A percentile compares a stretch with the other conserved stretches of the same genome.
phyloP scores from a whole-genome alignment of 2,113 vertebrate species.

The Malaclemys terrapin region DNA sequence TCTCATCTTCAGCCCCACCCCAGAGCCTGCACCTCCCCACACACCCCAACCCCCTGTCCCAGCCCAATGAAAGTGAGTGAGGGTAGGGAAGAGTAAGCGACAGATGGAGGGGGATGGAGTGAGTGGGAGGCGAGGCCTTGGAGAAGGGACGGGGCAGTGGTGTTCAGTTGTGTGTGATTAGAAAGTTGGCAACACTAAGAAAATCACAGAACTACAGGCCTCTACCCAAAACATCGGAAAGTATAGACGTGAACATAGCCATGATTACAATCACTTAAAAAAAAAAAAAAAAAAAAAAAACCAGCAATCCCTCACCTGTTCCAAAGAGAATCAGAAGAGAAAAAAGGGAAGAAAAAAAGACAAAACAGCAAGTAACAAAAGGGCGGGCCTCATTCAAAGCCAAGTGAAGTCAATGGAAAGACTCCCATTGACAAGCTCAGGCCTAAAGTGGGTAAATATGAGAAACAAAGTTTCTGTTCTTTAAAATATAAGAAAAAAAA shows the following conservation, averaged over 20 bases:
- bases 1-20: too few species aligned
- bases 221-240: not conserved
- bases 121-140: too few species aligned
- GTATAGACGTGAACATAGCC: not conserved
- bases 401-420: not conserved
- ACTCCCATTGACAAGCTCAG: rapidly evolving
- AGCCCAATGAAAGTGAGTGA: too few species aligned
- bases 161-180: too few species aligned
- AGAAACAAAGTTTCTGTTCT: not conserved
- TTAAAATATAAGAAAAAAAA: not conserved
- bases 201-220: not conserved
- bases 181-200: too few species aligned
- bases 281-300: not conserved
- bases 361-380: not conserved
- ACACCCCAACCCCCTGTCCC: too few species aligned
- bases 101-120: too few species aligned
- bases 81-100: too few species aligned
- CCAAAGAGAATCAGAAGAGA: not conserved
- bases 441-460: not conserved
- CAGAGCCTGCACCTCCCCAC: too few species aligned
- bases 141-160: too few species aligned
- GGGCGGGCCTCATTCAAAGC: not conserved
- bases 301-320: not conserved
- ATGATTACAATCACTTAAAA: not conserved
- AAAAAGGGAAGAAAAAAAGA: not conserved